Conservation (phyloP, 2,113 vertebrate species). For the Thryonomys swinderianus region DNA sequence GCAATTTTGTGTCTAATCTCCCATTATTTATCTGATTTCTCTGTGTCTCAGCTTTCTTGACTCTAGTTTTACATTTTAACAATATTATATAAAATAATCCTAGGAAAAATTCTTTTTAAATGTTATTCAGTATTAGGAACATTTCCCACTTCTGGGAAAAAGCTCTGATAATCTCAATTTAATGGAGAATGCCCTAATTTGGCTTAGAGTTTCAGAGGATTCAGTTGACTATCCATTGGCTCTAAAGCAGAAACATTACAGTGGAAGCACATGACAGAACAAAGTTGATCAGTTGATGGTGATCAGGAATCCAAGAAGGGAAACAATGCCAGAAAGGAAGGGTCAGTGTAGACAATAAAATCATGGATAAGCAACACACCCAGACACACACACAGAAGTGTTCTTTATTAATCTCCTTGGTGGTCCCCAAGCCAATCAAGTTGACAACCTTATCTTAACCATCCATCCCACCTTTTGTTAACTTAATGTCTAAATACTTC, state of each 20-base stretch:
- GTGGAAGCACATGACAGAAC: not conserved
- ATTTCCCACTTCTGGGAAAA: not conserved
- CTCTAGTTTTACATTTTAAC: not conserved
- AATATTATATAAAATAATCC: not conserved
- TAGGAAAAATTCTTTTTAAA: conserved; percentile 38
- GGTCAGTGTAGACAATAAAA: not conserved
- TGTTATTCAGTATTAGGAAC: not conserved
- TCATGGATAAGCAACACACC: not conserved
- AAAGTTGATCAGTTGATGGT: not conserved
- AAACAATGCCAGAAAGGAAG: not conserved
- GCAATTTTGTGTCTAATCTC: not conserved
- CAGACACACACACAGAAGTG: not conserved
- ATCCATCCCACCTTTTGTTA: not conserved
- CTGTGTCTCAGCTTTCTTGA: not conserved
- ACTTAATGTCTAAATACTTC: not conserved
- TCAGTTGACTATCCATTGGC: not conserved
- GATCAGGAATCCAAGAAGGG: not conserved
- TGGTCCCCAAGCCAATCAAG: not conserved
- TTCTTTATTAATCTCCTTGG: not conserved
- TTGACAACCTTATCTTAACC: not conserved
- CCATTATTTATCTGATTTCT: not conserved
- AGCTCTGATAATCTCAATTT: not conserved
- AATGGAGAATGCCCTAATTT: not conserved
- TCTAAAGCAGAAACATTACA: not conserved
- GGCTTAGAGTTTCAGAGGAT: not conserved